Evolutionary conservation across 1,140 invertebrate genomes (phyloP), one percentile per base, ranked within the genome.

Genomic region (Cryptotermes secundus): DNA sequence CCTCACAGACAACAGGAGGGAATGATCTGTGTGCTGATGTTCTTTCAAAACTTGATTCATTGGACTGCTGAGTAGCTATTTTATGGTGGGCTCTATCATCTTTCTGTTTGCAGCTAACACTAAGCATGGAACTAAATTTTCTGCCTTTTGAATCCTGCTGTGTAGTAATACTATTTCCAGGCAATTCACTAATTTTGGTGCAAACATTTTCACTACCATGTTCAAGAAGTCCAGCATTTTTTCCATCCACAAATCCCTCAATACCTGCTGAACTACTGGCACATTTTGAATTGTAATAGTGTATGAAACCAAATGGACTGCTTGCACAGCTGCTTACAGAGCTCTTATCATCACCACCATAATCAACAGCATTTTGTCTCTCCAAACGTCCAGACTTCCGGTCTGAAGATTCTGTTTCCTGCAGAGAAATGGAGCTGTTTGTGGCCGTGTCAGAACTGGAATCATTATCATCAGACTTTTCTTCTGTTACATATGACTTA

Each of bases 241-340:
- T 34, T 49, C 42, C 81, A 53, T 82, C 81, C 16, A 82, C 81
- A 49, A 82, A 82, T 24, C 81, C 81, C 53, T 38, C 42, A 38
- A 24, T 34, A 34, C 81, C 34, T 35, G 12, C 31, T 45, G 36
- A n/a, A 45, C 45, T 85, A 79, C 49, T 49, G 45, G 35, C 36
- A 31, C 79, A 49, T 34, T 53, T 72, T n/a, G 91, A 89, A 86
- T 93, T 92, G 85, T 92, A 92, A 88, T 94, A 94, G 79, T 92
- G 90, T 16, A 94, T 91, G 86, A 93, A 94, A 45, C 93, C 93
- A 87, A 92, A 92, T 12, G 92, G 92, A 89, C 93, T 93, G 86
- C 91, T 92, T 35, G 89, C 89, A 89, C 90, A 90, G 87, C 91
- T 92, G 82, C 89, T 90, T 83, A 87, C 88, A 59, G 89, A 90